phyloP scores from a whole-genome alignment of 2,113 vertebrate species.

The Xenopus borealis region DNA sequence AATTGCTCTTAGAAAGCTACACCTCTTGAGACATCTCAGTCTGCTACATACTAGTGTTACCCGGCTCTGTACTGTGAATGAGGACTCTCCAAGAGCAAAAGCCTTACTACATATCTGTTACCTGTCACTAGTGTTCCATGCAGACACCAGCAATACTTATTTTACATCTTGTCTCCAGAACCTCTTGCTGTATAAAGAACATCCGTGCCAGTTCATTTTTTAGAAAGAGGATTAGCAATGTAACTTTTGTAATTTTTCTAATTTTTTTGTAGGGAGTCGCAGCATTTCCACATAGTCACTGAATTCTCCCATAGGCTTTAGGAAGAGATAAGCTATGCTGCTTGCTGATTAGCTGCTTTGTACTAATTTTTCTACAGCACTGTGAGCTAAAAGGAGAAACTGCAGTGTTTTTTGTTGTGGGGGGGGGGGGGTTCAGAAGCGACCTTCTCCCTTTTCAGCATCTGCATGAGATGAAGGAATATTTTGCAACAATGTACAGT shows the following conservation, averaged over 20 bases:
- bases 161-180: not conserved
- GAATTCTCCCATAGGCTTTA: not conserved
- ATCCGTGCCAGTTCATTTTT: constrained; percentile 23
- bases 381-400: constrained; percentile 14
- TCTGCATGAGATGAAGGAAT: constrained; percentile 12
- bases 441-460: not conserved
- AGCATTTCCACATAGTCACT: constrained; percentile 5
- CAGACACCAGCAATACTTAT: constrained; percentile 16
- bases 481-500: not conserved
- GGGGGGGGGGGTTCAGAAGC: not conserved
- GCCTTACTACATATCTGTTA: constrained; percentile 34
- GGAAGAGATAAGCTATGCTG: not conserved
- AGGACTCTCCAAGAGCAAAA: constrained; percentile 1
- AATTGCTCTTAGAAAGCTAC: too few relatives aligned
- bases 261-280: constrained; percentile 25
- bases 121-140: constrained; percentile 4
- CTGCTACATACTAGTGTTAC: not conserved
- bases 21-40: too few relatives aligned
- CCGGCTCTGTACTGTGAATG: not conserved
- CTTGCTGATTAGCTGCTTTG: not conserved
- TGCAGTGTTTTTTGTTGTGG: not conserved
- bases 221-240: constrained; percentile 12
- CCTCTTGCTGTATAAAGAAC: constrained; percentile 8
- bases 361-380: constrained; percentile 13
- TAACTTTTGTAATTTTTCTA: constrained; percentile 22